Conservation (phyloP, 2,888 invertebrate genomes). For the Euzetes globulus region DNA sequence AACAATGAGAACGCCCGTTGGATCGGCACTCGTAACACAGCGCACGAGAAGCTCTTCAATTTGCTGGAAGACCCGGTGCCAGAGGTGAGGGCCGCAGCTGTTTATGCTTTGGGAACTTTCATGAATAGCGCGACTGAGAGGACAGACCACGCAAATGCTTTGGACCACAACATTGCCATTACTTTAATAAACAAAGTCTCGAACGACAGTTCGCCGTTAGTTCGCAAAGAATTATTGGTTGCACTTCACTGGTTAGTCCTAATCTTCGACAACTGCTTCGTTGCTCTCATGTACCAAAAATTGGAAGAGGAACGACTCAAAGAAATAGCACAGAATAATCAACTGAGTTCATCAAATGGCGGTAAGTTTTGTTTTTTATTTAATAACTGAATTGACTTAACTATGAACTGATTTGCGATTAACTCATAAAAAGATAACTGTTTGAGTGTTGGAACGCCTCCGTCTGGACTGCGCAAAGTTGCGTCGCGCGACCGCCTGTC, state of each 20-base stretch:
- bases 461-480: constrained; percentile 37
- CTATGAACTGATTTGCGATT: not conserved
- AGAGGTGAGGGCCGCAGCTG: constrained; percentile 87
- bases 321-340: constrained; percentile 26
- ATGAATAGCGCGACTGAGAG: constrained; percentile 73
- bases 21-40: constrained; percentile 89
- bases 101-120: constrained; percentile 89
- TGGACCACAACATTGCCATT: constrained; percentile 86
- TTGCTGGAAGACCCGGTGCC: constrained; percentile 72
- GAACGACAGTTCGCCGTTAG: constrained; percentile 77
- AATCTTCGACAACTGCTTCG: constrained; percentile 78
- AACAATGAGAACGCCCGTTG: constrained; percentile 79
- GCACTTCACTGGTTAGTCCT: constrained; percentile 78
- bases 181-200: constrained; percentile 68
- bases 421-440: not conserved
- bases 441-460: not conserved
- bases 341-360: not conserved
- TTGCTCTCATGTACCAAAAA: constrained; percentile 63
- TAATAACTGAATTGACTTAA: not conserved
- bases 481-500: constrained; percentile 39
- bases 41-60: constrained; percentile 86
- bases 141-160: constrained; percentile 84
- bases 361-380: constrained; percentile 3
- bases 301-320: constrained; percentile 47
- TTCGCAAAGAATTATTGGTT: constrained; percentile 70